These are phyloP conservation scores for Caenorhabditis imperialis DNA, from an alignment of 2,888 invertebrate species.

Conservation along the genomic window DNA sequence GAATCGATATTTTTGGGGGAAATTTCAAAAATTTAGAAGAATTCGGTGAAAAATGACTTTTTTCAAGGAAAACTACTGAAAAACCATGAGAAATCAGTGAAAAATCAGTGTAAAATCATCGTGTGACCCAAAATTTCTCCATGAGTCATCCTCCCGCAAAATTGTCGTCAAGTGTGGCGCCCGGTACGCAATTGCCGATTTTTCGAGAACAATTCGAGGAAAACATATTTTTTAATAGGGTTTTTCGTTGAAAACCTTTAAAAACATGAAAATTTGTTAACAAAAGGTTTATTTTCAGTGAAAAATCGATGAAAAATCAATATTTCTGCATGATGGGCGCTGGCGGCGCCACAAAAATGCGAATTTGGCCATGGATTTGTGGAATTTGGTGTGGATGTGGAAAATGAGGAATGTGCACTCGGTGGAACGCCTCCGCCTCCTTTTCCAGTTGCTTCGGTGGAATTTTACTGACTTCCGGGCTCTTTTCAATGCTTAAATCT, in stretches of 20 bases:
- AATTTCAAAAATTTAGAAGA: not conserved
- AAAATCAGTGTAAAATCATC: constrained; percentile 5
- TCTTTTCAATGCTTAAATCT: constrained; percentile 25
- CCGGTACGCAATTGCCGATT: not conserved
- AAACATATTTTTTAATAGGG: too few relatives aligned
- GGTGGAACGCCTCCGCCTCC: constrained; percentile 18
- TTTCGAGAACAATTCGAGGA: too few relatives aligned
- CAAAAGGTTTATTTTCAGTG: too few relatives aligned
- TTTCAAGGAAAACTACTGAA: too few relatives aligned
- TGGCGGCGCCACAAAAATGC: constrained; percentile 30
- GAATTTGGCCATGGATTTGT: constrained; percentile 24
- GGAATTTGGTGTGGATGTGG: constrained; percentile 24
- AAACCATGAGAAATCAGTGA: too few relatives aligned
- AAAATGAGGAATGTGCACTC: not conserved
- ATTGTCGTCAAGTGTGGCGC: constrained; percentile 6
- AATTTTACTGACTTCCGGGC: not conserved
- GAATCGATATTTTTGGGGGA: not conserved
- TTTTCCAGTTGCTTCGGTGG: constrained; percentile 16
- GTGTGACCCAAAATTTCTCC: not conserved
- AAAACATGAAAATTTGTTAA: too few relatives aligned
- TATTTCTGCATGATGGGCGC: too few relatives aligned
- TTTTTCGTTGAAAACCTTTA: too few relatives aligned
- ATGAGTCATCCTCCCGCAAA: not conserved
- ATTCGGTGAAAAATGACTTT: too few relatives aligned
- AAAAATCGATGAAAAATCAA: too few relatives aligned